Percentiles rank a stretch among this genome's conserved stretches.
Evolutionary conservation across 2,797 vertebrate species (phyloP).

Genomic region (Chromis chromis): DNA sequence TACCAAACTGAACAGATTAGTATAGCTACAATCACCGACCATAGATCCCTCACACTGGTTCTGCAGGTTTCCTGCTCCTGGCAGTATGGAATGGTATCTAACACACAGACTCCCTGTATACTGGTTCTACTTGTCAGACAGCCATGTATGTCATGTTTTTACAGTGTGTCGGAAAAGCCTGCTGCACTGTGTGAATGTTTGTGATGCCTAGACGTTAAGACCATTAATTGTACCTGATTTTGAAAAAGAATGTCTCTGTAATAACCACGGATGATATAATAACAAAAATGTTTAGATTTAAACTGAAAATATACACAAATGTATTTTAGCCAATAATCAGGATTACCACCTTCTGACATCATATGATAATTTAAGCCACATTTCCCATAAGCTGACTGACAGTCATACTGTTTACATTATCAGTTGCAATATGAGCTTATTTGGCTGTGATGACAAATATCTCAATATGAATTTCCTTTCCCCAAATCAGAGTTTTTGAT

Average conservation of each 20-base stretch:
- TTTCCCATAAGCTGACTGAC: neutral
- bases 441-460: constrained; percentile 6
- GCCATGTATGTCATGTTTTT: neutral
- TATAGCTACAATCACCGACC: neutral
- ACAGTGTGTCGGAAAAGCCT: no score
- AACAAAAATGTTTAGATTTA: neutral
- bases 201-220: no score
- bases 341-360: neutral
- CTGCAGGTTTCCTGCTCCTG: neutral
- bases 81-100: neutral
- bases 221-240: no score
- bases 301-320: neutral
- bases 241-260: no score
- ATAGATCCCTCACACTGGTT: neutral
- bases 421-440: neutral
- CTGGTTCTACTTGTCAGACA: constrained; percentile 15
- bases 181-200: no score
- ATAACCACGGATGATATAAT: no score
- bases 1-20: neutral
- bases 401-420: constrained; percentile 5
- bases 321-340: neutral
- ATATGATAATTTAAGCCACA: neutral
- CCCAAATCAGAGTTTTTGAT: neutral
- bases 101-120: neutral
- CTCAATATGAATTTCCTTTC: neutral